phyloP scores from a whole-genome alignment of 2,113 vertebrate genomes.

The Actinemys pallida region DNA sequence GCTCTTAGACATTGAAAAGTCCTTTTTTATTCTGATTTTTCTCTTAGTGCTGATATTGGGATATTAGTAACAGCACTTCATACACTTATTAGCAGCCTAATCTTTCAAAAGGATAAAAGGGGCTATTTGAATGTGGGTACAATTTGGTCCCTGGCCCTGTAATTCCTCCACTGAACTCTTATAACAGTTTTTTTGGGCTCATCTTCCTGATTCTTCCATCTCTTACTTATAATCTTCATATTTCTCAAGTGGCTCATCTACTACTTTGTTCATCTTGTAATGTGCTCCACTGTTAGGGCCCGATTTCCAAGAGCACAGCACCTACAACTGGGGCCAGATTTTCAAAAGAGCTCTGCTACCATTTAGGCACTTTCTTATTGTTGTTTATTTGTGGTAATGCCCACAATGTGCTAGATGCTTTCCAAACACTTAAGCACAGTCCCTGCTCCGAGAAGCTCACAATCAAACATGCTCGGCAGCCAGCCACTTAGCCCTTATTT shows the following conservation, averaged over 20 bases:
- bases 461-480: background rate
- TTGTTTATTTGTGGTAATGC: background rate
- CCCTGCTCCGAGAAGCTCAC: background rate
- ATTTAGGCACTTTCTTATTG: background rate
- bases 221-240: background rate
- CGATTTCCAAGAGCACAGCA: background rate
- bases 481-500: background rate
- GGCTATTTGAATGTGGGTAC: background rate
- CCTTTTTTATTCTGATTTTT: background rate
- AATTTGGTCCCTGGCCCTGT: background rate
- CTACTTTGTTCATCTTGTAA: background rate
- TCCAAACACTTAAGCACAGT: background rate
- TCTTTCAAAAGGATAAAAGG: background rate
- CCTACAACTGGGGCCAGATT: background rate
- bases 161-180: background rate
- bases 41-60: background rate
- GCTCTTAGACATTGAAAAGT: background rate
- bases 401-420: background rate
- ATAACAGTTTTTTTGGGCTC: accelerated
- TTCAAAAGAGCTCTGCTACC: background rate
- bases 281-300: background rate
- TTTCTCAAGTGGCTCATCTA: background rate
- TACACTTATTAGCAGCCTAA: background rate
- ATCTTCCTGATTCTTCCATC: background rate
- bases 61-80: background rate